Percentiles rank a stretch among this genome's conserved stretches.
phyloP scores from a whole-genome alignment of 2,113 vertebrate species.

The Chroicocephalus ridibundus region DNA sequence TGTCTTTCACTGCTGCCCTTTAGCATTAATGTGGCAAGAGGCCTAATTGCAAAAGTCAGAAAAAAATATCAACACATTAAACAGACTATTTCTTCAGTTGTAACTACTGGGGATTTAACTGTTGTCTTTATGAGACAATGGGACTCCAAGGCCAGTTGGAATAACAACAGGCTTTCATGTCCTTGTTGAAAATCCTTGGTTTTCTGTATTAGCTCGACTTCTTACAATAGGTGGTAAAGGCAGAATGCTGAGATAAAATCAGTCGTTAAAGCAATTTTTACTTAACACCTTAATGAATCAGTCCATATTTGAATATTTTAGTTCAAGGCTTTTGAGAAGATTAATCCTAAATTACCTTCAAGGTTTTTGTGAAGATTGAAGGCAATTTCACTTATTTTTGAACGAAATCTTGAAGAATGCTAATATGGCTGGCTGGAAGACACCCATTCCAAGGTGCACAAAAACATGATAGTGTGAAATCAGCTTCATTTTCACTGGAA shows the following conservation, averaged over 20 bases:
- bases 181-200: background rate
- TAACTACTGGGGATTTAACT: background rate
- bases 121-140: background rate
- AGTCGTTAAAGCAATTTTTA: background rate
- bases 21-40: background rate
- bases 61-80: background rate
- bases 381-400: background rate
- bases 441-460: background rate
- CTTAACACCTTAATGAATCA: background rate
- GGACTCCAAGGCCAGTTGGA: background rate
- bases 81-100: background rate
- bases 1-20: background rate
- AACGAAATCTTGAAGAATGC: background rate
- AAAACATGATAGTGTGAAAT: slow-evolving; percentile 14
- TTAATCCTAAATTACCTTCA: background rate
- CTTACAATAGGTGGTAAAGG: background rate
- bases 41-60: background rate
- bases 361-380: background rate
- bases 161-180: background rate
- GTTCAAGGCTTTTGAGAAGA: background rate
- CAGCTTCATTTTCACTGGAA: slow-evolving; percentile 11
- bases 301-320: background rate
- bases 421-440: background rate
- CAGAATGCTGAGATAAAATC: background rate
- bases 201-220: background rate